Evolutionary conservation across 2,888 invertebrate genomes (phyloP).

Genomic region (Harmothoe impar): DNA sequence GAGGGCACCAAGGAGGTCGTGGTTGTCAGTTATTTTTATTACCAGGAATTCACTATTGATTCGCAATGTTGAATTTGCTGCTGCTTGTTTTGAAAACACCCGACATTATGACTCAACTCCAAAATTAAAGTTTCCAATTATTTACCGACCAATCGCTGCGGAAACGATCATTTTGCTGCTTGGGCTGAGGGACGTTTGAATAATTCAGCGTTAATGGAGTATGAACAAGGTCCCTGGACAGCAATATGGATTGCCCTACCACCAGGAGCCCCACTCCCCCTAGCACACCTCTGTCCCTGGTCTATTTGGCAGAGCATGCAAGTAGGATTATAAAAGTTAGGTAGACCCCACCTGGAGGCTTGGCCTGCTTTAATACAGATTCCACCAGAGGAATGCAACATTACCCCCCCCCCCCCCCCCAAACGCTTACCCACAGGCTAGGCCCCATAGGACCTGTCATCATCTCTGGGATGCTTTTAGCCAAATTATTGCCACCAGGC

Average conservation of each 20-base stretch:
- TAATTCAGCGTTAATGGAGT: constrained; percentile 18
- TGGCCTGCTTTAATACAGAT: too few relatives aligned
- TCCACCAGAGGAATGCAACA: neutral
- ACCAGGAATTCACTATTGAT: too few relatives aligned
- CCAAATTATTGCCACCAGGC: neutral
- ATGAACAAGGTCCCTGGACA: neutral
- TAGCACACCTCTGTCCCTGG: too few relatives aligned
- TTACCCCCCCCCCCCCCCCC: neutral
- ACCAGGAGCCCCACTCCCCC: neutral
- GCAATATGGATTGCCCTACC: neutral
- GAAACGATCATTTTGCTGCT: neutral
- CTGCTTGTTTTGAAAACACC: too few relatives aligned
- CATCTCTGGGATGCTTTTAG: neutral
- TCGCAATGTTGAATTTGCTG: too few relatives aligned
- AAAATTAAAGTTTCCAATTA: neutral
- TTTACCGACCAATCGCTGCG: neutral
- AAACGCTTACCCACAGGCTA: too few relatives aligned
- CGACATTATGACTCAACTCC: too few relatives aligned
- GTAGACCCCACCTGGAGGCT: too few relatives aligned
- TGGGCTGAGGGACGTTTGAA: neutral
- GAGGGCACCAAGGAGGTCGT: too few relatives aligned
- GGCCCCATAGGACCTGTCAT: too few relatives aligned
- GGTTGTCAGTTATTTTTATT: neutral
- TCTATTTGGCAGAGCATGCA: too few relatives aligned
- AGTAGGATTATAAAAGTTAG: too few relatives aligned